These are phyloP conservation scores for Dastarcus helophoroides DNA, from an alignment of 2,888 invertebrate species.

Conservation along the genomic window DNA sequence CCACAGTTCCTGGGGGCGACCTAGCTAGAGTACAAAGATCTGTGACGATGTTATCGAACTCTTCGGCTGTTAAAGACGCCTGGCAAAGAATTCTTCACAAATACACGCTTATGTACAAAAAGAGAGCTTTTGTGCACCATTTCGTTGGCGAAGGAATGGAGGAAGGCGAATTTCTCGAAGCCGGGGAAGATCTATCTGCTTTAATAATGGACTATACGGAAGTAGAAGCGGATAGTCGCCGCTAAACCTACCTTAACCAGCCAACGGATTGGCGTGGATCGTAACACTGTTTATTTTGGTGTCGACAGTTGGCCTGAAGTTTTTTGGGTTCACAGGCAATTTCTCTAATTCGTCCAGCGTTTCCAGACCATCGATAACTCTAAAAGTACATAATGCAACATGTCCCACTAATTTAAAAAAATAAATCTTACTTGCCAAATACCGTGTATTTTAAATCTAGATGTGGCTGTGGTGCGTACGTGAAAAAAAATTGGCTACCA, in stretches of 20 bases:
- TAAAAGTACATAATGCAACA: too few species aligned
- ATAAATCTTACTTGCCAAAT: conserved; percentile 75
- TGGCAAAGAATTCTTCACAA: conserved; percentile 73
- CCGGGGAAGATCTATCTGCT: conserved; percentile 50
- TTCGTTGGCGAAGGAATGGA: conserved; percentile 66
- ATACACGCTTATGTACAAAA: conserved; percentile 69
- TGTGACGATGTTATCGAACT: conserved; percentile 78
- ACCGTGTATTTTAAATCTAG: conserved; percentile 94
- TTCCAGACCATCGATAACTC: conserved; percentile 95
- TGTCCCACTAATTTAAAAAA: conserved; percentile 1
- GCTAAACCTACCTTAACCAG: conserved; percentile 43
- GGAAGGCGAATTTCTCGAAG: conserved; percentile 52
- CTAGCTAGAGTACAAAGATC: conserved; percentile 63
- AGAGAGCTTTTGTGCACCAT: conserved; percentile 82
- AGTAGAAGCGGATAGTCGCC: conserved; percentile 39
- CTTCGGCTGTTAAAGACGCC: conserved; percentile 64
- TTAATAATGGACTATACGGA: conserved; percentile 56
- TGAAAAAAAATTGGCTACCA: conserved; percentile 95
- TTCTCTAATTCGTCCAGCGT: conserved; percentile 93
- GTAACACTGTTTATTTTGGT: conserved; percentile 80
- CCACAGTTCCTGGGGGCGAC: conserved; percentile 64
- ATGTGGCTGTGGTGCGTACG: conserved; percentile 88
- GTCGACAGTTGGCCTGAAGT: conserved; percentile 76
- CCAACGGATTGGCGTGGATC: conserved; percentile 97
- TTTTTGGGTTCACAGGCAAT: conserved; percentile 86